Conservation (phyloP, 2,888 invertebrate genomes). For the Napeogenes inachia region DNA sequence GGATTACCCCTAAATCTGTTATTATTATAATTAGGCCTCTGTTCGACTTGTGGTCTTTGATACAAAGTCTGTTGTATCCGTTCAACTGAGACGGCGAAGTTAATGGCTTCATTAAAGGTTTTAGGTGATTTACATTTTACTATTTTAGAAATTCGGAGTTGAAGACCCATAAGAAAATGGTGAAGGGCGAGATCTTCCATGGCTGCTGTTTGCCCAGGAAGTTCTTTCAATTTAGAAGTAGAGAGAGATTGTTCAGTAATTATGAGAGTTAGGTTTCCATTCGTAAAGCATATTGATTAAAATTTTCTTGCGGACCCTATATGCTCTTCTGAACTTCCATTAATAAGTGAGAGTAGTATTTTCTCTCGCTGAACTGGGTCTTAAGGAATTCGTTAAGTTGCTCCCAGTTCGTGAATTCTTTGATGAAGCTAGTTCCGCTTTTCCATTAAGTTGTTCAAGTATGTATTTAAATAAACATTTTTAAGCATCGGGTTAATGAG, state of each 20-base stretch:
- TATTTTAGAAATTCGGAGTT: neutral
- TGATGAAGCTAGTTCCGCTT: conserved; percentile 23
- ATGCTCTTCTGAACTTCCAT: neutral
- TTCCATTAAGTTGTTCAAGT: conserved; percentile 19
- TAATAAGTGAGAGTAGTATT: too few relatives aligned
- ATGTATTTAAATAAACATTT: conserved; percentile 19
- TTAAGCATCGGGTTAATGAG: conserved; percentile 6
- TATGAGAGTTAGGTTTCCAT: conserved; percentile 33
- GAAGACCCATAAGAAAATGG: conserved; percentile 22
- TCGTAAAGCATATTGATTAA: conserved; percentile 30
- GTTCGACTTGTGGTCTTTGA: too few relatives aligned
- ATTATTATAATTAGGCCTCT: too few relatives aligned
- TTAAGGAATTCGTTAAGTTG: too few relatives aligned
- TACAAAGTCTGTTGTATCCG: neutral
- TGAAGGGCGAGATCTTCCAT: conserved; percentile 36
- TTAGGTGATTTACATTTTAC: neutral
- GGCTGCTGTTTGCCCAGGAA: conserved; percentile 29
- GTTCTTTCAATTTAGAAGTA: neutral
- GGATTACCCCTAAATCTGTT: too few relatives aligned
- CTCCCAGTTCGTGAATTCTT: conserved; percentile 8
- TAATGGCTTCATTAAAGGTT: neutral
- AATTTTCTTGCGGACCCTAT: conserved; percentile 10
- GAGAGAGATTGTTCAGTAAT: conserved; percentile 32
- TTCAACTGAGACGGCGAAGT: neutral
- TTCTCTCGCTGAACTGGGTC: too few relatives aligned